Evolutionary conservation across 30 jellyfish, hydroid and myxozoan species (phyloP), one percentile per base, ranked within the genome.

Genomic region (Aurelia sp.): DNA sequence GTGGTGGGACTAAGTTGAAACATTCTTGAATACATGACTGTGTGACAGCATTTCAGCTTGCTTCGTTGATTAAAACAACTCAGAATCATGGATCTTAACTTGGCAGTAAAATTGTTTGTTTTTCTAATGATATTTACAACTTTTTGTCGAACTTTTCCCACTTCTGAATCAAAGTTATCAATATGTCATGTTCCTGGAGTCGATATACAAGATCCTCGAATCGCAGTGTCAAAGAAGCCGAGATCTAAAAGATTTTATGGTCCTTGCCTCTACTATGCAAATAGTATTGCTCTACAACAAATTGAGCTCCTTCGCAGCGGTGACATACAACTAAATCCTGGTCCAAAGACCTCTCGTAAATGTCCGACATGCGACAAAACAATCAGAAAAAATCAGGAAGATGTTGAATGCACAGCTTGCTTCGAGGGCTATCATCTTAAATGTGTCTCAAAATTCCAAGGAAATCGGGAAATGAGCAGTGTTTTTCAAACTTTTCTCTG

Each of bases 261-360:
- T 27, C 33, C 33, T 27, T 27, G 33, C 33, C 33, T 27, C 33
- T 27, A 27, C 66, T 73, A 73, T 40, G 85, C 76, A 40, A 73
- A 51, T 19, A 15, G 76, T 51, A 44, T 33, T 73, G 76, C 85
- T 12, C 23, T 19, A 5, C 30, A 73, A 40, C 76, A 51, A 51
- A 73, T 73, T 40, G 18, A 73, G 51, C 85, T 73, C 73, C 73
- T 73, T 73, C 77, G 73, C 71, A 50, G 73, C 73, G 85, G 85
- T 51, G 73, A 73, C 44, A 73, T 55, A 40, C 35, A 73, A 55
- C 41, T 51, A 22, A 76, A 76, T 61, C 88, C 79, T 72, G 79
- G 58, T 57, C 62, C 22, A 76, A 76, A 37, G 27, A 58, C 37
- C 57, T 76, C 60, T 76, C 71, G 18, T 13, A 76, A 76, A 76